Evolutionary conservation across 2,797 vertebrate genomes (phyloP).

Genomic region (Falco novaeseelandiae): DNA sequence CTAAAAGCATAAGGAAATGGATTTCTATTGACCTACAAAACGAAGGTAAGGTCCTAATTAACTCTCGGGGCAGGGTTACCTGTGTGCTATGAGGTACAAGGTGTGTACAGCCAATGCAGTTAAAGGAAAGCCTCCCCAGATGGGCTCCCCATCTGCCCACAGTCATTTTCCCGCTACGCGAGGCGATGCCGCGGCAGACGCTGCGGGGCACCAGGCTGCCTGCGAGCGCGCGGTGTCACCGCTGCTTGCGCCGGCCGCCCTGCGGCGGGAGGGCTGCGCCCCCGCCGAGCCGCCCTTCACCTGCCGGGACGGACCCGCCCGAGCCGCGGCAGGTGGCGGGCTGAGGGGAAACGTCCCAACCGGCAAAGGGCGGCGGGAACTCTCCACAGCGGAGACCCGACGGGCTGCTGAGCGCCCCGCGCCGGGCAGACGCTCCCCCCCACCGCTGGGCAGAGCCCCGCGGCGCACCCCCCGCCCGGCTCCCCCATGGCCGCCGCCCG

Average conservation of each 20-base stretch:
- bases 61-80: not conserved
- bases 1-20: not conserved
- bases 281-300: not conserved
- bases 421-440: not conserved
- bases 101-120: rapidly evolving
- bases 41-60: not conserved
- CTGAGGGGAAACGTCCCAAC: rapidly evolving
- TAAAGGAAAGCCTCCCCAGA: not conserved
- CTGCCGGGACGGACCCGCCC: not conserved
- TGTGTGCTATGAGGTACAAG: rapidly evolving
- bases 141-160: not conserved
- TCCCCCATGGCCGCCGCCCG: not conserved
- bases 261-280: not conserved
- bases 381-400: not conserved
- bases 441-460: not conserved
- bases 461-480: not conserved
- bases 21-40: not conserved
- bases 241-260: rapidly evolving
- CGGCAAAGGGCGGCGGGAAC: not conserved
- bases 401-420: not conserved
- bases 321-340: rapidly evolving
- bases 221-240: rapidly evolving
- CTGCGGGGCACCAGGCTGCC: rapidly evolving
- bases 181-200: not conserved
- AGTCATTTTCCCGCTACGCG: not conserved